These are phyloP conservation scores for Ophioninae sp. DNA, from an alignment of 2,888 invertebrate genomes.

Conservation along the genomic window DNA sequence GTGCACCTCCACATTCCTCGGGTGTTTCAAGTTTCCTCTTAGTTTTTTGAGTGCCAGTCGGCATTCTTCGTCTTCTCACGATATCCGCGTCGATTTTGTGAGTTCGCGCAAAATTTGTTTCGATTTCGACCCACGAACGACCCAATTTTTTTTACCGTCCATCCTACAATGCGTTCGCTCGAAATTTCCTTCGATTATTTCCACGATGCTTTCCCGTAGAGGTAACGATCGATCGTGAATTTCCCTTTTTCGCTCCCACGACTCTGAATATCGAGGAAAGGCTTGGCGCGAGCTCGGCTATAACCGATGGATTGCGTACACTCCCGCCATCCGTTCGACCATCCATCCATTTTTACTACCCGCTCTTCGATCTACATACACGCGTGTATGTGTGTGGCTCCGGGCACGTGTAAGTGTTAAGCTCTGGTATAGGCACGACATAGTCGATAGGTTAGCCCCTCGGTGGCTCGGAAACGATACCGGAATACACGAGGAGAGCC, in stretches of 20 bases:
- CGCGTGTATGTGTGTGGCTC: background rate
- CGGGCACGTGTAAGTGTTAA: background rate
- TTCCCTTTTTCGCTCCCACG: constrained; percentile 41
- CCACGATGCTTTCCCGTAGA: background rate
- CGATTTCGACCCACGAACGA: background rate
- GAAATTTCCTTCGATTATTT: background rate
- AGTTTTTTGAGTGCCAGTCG: background rate
- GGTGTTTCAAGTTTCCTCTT: too few species aligned
- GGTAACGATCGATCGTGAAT: background rate
- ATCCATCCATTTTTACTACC: constrained; percentile 1
- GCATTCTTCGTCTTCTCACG: background rate
- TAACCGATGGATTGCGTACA: constrained; percentile 47
- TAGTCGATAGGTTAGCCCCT: constrained; percentile 11
- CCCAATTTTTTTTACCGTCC: background rate
- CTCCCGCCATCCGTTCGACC: constrained; percentile 8
- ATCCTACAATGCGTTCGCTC: background rate
- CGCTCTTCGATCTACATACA: background rate
- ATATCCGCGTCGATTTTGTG: too few species aligned
- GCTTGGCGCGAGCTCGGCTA: constrained; percentile 49
- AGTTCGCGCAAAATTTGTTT: too few species aligned
- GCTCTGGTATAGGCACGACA: background rate
- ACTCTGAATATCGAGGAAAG: constrained; percentile 62
- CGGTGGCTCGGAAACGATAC: constrained; percentile 25
- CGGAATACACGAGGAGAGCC: constrained; percentile 48
- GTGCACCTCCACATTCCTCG: too few species aligned